phyloP scores from a whole-genome alignment of 2,797 vertebrate species.

The Odontamblyopus lacepedii region DNA sequence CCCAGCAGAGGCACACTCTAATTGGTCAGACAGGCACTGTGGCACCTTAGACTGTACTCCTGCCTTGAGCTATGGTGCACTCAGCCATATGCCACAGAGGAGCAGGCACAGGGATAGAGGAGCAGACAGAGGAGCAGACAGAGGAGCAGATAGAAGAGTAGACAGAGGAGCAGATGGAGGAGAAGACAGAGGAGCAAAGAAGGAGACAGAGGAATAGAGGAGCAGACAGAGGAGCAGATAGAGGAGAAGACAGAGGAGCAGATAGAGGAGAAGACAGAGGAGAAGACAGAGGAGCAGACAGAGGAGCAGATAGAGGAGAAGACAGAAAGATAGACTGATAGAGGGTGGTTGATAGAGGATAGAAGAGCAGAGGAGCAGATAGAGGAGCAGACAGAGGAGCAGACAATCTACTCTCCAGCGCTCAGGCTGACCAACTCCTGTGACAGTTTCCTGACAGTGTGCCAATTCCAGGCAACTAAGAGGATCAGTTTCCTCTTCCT shows the following conservation, averaged over 20 bases:
- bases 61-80: conserved; percentile 47
- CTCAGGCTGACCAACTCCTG: conserved; percentile 66
- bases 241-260: not conserved
- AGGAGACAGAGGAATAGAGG: not conserved
- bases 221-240: not conserved
- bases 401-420: conserved; percentile 47
- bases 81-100: conserved; percentile 25
- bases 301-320: not conserved
- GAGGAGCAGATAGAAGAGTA: not conserved
- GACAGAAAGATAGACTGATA: no score
- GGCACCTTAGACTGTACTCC: conserved; percentile 47
- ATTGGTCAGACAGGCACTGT: conserved; percentile 60
- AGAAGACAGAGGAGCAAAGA: not conserved
- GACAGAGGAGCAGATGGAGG: not conserved
- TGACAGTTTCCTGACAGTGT: conserved; percentile 67
- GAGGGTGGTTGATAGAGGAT: no score
- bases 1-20: conserved; percentile 55
- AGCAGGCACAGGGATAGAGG: not conserved
- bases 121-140: not conserved
- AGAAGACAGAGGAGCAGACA: not conserved
- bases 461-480: conserved; percentile 70
- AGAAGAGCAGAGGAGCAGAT: conserved; percentile 2
- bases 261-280: not conserved
- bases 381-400: conserved; percentile 44
- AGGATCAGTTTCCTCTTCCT: conserved; percentile 71